Evolutionary conservation across 2,113 vertebrate species (phyloP).

Genomic region (Dasyurus viverrinus): DNA sequence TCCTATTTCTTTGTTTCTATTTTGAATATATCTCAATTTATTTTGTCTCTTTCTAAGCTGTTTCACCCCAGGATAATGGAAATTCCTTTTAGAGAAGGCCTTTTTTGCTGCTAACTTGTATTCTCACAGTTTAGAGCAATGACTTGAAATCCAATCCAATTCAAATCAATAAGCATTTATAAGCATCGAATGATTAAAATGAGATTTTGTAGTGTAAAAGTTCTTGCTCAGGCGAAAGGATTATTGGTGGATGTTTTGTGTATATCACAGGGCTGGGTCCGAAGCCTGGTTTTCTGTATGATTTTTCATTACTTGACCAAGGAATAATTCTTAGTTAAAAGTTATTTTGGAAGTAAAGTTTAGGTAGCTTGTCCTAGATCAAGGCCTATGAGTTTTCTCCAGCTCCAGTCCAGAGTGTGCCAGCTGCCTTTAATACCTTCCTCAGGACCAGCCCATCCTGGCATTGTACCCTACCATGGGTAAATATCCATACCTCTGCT

Average conservation of each 20-base stretch:
- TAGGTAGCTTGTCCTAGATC: neutral
- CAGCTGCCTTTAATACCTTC: neutral
- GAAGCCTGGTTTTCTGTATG: slow-evolving; percentile 73
- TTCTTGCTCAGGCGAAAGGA: slow-evolving; percentile 82
- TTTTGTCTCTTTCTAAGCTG: neutral
- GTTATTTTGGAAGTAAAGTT: slow-evolving; percentile 82
- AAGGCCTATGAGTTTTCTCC: neutral
- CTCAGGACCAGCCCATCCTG: neutral
- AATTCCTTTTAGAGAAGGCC: neutral
- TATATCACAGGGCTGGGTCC: slow-evolving; percentile 80
- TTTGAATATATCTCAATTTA: neutral
- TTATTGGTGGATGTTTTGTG: slow-evolving; percentile 78
- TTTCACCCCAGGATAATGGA: neutral
- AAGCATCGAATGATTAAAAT: neutral
- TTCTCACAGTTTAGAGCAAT: neutral
- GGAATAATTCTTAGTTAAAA: slow-evolving; percentile 80
- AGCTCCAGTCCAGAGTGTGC: neutral
- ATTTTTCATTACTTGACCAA: slow-evolving; percentile 82
- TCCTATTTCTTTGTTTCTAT: neutral
- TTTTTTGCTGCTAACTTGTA: neutral
- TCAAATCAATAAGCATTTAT: neutral
- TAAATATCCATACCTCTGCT: neutral
- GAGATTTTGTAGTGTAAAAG: slow-evolving; percentile 82
- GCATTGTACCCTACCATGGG: neutral
- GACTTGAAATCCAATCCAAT: neutral